Percentiles rank a stretch among this genome's conserved stretches.
These are phyloP conservation scores for Pelosia muscerda DNA, from an alignment of 2,888 invertebrate species.

Conservation along the genomic window DNA sequence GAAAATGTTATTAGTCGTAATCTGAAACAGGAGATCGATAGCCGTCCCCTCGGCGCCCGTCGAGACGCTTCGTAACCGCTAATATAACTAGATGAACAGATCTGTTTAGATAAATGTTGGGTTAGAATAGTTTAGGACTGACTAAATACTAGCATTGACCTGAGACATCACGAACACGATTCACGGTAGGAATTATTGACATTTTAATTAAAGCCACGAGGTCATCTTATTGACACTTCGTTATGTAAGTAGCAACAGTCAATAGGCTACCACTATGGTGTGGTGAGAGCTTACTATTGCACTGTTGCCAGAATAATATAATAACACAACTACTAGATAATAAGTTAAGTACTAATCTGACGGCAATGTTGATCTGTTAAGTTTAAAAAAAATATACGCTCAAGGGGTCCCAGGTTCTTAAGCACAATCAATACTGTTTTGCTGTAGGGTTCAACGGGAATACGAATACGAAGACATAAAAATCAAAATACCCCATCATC, in stretches of 20 bases:
- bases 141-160: background rate
- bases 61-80: constrained; percentile 47
- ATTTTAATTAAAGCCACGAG: too few relatives aligned
- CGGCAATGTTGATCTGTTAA: too few relatives aligned
- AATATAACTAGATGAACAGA: constrained; percentile 41
- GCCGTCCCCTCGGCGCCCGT: constrained; percentile 75
- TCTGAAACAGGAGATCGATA: constrained; percentile 77
- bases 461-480: too few relatives aligned
- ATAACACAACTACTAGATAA: background rate
- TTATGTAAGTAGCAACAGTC: background rate
- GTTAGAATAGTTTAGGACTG: too few relatives aligned
- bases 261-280: too few relatives aligned
- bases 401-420: too few relatives aligned
- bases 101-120: constrained; percentile 23
- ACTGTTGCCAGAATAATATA: background rate
- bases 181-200: background rate
- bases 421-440: too few relatives aligned
- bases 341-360: too few relatives aligned
- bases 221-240: background rate
- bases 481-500: too few relatives aligned
- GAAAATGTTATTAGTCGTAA: constrained; percentile 76
- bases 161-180: background rate
- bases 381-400: too few relatives aligned
- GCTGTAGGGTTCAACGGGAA: too few relatives aligned
- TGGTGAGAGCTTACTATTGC: background rate